Conservation (phyloP, 2,113 vertebrate species). For the Porphyrio hochstetteri region DNA sequence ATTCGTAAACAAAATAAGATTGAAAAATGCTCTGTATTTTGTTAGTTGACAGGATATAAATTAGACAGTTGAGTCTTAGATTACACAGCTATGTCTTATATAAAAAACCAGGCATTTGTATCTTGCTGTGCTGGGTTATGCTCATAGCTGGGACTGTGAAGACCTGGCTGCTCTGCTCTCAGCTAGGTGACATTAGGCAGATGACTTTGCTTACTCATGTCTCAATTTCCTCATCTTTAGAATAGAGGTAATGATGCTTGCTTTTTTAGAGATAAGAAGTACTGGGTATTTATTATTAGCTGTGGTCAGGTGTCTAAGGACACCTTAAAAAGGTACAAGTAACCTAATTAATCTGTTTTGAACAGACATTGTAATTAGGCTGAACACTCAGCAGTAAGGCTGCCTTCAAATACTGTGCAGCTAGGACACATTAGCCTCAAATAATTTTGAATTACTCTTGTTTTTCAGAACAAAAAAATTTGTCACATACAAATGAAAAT, state of each 20-base stretch:
- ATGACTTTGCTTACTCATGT: constrained; percentile 27
- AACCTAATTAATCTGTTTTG: constrained; percentile 67
- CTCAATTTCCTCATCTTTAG: constrained; percentile 3
- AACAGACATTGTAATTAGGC: constrained; percentile 44
- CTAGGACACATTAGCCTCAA: background rate
- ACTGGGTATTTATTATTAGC: constrained; percentile 59
- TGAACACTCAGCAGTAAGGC: constrained; percentile 2
- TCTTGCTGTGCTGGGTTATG: background rate
- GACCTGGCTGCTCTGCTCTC: background rate
- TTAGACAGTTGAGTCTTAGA: background rate
- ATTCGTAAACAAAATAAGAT: background rate
- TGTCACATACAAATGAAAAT: background rate
- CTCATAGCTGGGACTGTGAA: background rate
- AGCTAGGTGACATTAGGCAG: constrained; percentile 28
- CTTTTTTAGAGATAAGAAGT: constrained; percentile 22
- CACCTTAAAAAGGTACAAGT: constrained; percentile 44
- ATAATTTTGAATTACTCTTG: background rate
- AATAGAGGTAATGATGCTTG: background rate
- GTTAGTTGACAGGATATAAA: background rate
- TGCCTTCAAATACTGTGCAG: constrained; percentile 17
- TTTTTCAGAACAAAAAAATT: background rate
- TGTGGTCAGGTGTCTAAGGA: constrained; percentile 49
- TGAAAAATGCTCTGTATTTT: background rate
- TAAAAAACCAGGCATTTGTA: background rate
- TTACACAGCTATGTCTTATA: background rate